These are phyloP conservation scores for Mesaphorura yosii DNA, from an alignment of 1,140 invertebrate species.

Conservation along the genomic window DNA sequence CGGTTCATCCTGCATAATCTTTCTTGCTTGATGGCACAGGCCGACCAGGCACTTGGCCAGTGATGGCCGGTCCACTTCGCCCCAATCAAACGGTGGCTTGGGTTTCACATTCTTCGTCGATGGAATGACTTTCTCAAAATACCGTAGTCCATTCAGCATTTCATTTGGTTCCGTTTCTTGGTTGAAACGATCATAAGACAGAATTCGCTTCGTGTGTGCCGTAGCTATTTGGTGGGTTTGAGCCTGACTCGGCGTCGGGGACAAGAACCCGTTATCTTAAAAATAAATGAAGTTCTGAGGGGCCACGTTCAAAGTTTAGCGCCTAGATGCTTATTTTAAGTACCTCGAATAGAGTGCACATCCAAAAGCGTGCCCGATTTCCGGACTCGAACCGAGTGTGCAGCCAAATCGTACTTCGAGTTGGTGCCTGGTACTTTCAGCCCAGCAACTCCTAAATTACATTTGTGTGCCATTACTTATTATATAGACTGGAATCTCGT, in stretches of 20 bases:
- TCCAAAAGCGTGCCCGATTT: slow-evolving; percentile 42
- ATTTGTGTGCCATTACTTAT: too few relatives aligned
- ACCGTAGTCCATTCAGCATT: slow-evolving; percentile 43
- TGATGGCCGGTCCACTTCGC: slow-evolving; percentile 36
- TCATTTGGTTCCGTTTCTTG: slow-evolving; percentile 39
- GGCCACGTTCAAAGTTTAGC: too few relatives aligned
- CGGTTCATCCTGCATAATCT: slow-evolving; percentile 37
- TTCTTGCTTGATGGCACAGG: slow-evolving; percentile 32
- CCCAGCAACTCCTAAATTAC: background rate
- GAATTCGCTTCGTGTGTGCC: slow-evolving; percentile 23
- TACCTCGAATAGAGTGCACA: slow-evolving; percentile 42
- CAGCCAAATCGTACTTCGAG: slow-evolving; percentile 40
- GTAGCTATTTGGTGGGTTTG: too few relatives aligned
- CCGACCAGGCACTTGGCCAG: slow-evolving; percentile 29
- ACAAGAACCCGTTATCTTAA: slow-evolving; percentile 21
- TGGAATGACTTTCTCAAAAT: slow-evolving; percentile 41
- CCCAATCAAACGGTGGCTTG: slow-evolving; percentile 40
- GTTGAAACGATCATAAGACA: slow-evolving; percentile 33
- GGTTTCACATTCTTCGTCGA: slow-evolving; percentile 10
- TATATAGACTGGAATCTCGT: too few relatives aligned
- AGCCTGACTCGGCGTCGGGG: slow-evolving; percentile 5
- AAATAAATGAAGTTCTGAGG: background rate
- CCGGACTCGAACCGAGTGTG: slow-evolving; percentile 43
- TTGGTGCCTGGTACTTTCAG: background rate
- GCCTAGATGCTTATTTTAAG: slow-evolving; percentile 30